Evolutionary conservation across 2,797 vertebrate genomes (phyloP).

Genomic region (Spheniscus humboldti): DNA sequence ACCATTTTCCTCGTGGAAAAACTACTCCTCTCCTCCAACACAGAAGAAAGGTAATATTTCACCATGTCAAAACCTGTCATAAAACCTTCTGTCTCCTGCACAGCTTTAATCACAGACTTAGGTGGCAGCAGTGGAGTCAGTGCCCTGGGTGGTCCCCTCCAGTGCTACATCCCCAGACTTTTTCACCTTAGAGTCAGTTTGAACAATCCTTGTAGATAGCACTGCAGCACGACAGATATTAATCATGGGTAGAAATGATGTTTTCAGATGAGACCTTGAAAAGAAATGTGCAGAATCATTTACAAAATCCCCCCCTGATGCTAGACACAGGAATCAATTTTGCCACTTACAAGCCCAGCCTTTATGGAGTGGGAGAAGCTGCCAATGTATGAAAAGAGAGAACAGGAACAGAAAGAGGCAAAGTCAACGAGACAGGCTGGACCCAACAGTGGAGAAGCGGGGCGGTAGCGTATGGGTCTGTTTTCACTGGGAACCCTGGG

Average conservation of each 20-base stretch:
- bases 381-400: background rate
- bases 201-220: background rate
- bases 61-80: background rate
- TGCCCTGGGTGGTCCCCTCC: background rate
- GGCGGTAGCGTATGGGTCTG: background rate
- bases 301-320: background rate
- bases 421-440: background rate
- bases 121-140: background rate
- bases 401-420: background rate
- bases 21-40: background rate
- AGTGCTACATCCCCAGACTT: background rate
- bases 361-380: background rate
- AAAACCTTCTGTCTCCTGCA: background rate
- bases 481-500: background rate
- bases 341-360: background rate
- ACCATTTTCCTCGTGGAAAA: background rate
- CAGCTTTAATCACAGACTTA: background rate
- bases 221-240: background rate
- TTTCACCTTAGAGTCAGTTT: background rate
- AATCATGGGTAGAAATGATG: background rate
- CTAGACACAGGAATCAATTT: background rate
- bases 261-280: background rate
- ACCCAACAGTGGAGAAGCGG: background rate
- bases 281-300: background rate
- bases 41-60: background rate